Conservation (phyloP, 2,888 invertebrate species). For the Volucella bombylans region DNA sequence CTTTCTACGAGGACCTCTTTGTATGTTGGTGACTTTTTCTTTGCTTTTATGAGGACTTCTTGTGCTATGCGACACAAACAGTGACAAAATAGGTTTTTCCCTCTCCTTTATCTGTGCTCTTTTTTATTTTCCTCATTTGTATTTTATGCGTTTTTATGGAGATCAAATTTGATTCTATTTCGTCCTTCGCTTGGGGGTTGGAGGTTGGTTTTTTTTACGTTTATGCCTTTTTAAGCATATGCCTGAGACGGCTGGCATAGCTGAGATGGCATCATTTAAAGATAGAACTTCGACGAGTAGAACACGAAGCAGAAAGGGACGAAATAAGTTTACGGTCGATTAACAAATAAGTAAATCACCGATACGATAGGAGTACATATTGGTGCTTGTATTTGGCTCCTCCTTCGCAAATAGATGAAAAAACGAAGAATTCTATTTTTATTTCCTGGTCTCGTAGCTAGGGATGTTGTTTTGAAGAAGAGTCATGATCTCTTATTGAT, state of each 20-base stretch:
- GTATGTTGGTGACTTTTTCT: slow-evolving; percentile 8
- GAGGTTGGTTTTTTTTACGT: neutral
- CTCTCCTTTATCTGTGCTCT: slow-evolving; percentile 35
- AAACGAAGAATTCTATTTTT: slow-evolving; percentile 21
- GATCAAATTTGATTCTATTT: slow-evolving; percentile 62
- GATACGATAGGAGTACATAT: slow-evolving; percentile 4
- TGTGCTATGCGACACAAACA: slow-evolving; percentile 30
- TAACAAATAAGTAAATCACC: slow-evolving; percentile 72
- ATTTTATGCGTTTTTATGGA: slow-evolving; percentile 72
- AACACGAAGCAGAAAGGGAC: slow-evolving; percentile 40
- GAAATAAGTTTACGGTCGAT: slow-evolving; percentile 70
- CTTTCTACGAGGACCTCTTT: slow-evolving; percentile 44
- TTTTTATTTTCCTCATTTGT: slow-evolving; percentile 62
- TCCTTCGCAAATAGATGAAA: slow-evolving; percentile 7
- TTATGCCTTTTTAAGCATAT: slow-evolving; percentile 40
- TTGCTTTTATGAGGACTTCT: neutral
- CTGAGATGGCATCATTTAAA: slow-evolving; percentile 30
- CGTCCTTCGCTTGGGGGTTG: slow-evolving; percentile 1
- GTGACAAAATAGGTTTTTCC: slow-evolving; percentile 48
- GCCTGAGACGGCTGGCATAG: slow-evolving; percentile 11
- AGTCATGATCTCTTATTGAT: slow-evolving; percentile 56
- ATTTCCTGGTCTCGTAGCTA: slow-evolving; percentile 1
- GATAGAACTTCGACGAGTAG: neutral
- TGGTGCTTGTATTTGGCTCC: neutral
- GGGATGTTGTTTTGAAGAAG: slow-evolving; percentile 39